Evolutionary conservation across 2,797 vertebrate species (phyloP), one percentile per base, ranked within the genome.

Genomic region (Alectoris magna): DNA sequence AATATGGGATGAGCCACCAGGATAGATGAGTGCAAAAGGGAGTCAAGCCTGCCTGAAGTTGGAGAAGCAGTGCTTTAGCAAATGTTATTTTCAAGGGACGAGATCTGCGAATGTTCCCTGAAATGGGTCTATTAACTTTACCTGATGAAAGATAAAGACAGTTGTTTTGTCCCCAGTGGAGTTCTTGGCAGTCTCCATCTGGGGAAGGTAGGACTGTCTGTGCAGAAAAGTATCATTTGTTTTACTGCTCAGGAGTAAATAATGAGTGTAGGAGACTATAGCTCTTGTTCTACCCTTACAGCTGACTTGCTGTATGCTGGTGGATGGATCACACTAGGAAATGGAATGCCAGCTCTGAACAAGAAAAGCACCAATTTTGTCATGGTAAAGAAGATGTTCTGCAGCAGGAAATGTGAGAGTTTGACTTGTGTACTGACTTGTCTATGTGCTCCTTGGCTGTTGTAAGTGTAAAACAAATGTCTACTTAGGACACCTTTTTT

Each of bases 1-100:
- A 94, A 90, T 82, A 84, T 93, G 86, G 84, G 74, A 74, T 87
- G 93, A 79, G 80, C 83, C 66, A 79, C 68, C 67, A 53, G 76
- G 88, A 64, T 56, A 82, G 67, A 76, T 71, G 84, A 94, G 31
- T 46, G 41, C 23, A 58, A 53, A 86, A 76, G 60, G 55, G 69
- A 70, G 44, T 83, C 79, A 73, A 60, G 74, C 86, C 67, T 91
- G 51, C 72, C 41, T 73, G 7, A 68, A 88, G 58, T 86, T 90
- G 62, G 70, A 90, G 84, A 67, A 88, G 64, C 51, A 74, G 18
- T 55, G 63, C 81, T 90, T 81, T 60, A 71, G 56, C 53, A 88
- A 22, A 71, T 79, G 73, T 55, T 86, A 21, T 84, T 89, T 93
- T 79, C 53, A 46, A 51, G 64, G 53, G 11, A 58, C 67, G 38